These are phyloP conservation scores for Pyrgus malvae DNA, from an alignment of 2,888 invertebrate genomes.

Conservation along the genomic window DNA sequence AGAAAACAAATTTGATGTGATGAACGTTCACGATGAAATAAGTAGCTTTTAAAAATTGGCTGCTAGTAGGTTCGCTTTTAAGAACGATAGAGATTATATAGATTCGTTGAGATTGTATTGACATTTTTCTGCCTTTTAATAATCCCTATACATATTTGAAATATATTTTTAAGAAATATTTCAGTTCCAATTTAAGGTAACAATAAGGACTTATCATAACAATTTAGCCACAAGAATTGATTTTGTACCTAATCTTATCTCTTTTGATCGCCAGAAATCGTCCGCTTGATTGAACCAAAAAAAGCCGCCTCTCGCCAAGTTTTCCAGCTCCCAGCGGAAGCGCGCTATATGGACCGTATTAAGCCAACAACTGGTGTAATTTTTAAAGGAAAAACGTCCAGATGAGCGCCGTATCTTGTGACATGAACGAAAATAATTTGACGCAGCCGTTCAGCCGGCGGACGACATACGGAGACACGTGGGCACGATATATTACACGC, in stretches of 20 bases:
- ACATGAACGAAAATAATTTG: conserved; percentile 82
- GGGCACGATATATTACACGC: conserved; percentile 81
- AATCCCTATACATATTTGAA: too few relatives aligned
- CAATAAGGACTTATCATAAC: neutral
- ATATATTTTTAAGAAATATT: too few relatives aligned
- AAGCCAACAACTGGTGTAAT: conserved; percentile 70
- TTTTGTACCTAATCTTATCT: too few relatives aligned
- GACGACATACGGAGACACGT: conserved; percentile 81
- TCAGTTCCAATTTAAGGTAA: too few relatives aligned
- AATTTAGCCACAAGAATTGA: too few relatives aligned
- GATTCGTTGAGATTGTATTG: too few relatives aligned
- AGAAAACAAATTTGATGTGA: too few relatives aligned
- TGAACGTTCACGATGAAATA: too few relatives aligned
- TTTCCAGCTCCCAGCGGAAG: conserved; percentile 59
- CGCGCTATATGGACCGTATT: conserved; percentile 53
- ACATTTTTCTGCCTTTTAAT: too few relatives aligned
- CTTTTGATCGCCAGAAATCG: neutral
- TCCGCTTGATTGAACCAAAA: conserved; percentile 3
- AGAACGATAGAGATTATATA: too few relatives aligned
- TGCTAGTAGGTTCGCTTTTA: too few relatives aligned
- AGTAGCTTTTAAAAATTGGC: too few relatives aligned
- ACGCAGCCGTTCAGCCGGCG: conserved; percentile 72
- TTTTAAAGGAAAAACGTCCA: conserved; percentile 80
- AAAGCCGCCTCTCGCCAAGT: conserved; percentile 28
- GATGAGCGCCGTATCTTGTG: conserved; percentile 80